Percentiles rank a stretch among this genome's conserved stretches.
These are phyloP conservation scores for Drosophila nasuta DNA, from an alignment of 1,140 invertebrate genomes.

Conservation along the genomic window DNA sequence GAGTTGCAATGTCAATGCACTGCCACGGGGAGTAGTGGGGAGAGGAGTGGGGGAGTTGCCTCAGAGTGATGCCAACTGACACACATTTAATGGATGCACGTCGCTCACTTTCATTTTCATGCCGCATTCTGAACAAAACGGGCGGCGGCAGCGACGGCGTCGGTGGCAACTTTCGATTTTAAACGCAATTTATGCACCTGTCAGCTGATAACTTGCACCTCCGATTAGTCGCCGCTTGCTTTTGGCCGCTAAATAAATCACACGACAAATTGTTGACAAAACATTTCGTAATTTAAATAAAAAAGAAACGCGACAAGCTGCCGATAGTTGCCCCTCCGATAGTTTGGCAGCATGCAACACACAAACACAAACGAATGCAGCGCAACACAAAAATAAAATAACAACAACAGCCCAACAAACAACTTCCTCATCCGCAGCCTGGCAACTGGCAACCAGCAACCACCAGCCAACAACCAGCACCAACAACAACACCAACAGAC, in stretches of 20 bases:
- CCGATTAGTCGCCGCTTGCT: slow-evolving; percentile 57
- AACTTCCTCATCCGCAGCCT: slow-evolving; percentile 71
- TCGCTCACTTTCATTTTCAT: slow-evolving; percentile 73
- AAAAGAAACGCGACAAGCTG: slow-evolving; percentile 67
- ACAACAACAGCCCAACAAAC: slow-evolving; percentile 37
- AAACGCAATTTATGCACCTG: slow-evolving; percentile 80
- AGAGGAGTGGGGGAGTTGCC: neutral
- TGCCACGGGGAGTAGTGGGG: neutral
- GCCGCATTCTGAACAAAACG: slow-evolving; percentile 47
- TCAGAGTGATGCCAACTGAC: slow-evolving; percentile 47
- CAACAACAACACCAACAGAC: slow-evolving; percentile 11
- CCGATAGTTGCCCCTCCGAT: slow-evolving; percentile 68
- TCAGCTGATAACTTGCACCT: slow-evolving; percentile 75
- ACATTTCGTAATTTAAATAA: slow-evolving; percentile 83
- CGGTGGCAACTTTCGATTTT: slow-evolving; percentile 74
- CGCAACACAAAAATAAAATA: slow-evolving; percentile 10
- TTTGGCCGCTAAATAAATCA: slow-evolving; percentile 67
- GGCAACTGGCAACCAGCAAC: slow-evolving; percentile 10
- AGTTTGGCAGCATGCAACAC: slow-evolving; percentile 70
- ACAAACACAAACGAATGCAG: slow-evolving; percentile 18
- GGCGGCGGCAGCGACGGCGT: slow-evolving; percentile 28
- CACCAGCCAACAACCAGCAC: neutral
- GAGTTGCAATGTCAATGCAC: slow-evolving; percentile 59
- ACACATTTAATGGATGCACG: slow-evolving; percentile 81
- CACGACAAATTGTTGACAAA: slow-evolving; percentile 82